Evolutionary conservation across 2,113 vertebrate species (phyloP).

Genomic region (Oncorhynchus kisutch): DNA sequence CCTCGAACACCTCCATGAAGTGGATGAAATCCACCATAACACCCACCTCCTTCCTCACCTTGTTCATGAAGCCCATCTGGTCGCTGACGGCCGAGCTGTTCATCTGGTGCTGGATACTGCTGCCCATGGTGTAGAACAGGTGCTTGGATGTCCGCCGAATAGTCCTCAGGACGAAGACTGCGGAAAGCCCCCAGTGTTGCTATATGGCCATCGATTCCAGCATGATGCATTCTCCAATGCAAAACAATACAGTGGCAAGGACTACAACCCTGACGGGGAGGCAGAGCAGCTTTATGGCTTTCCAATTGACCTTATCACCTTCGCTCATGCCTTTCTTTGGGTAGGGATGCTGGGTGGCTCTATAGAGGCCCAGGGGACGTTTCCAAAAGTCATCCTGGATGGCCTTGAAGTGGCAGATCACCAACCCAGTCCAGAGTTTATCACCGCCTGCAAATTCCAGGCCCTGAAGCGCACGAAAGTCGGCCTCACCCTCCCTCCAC

Average conservation of each 20-base stretch:
- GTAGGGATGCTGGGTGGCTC: slow-evolving; percentile 33
- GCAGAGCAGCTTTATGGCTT: slow-evolving; percentile 27
- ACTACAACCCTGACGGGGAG: slow-evolving; percentile 50
- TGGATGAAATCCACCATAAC: slow-evolving; percentile 66
- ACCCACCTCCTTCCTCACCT: slow-evolving; percentile 72
- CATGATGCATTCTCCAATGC: slow-evolving; percentile 25
- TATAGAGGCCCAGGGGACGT: slow-evolving; percentile 73
- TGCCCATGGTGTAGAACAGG: slow-evolving; percentile 73
- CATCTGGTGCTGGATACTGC: slow-evolving; percentile 73
- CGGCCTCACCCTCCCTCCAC: slow-evolving; percentile 58
- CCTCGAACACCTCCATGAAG: slow-evolving; percentile 79
- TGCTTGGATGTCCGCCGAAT: slow-evolving; percentile 66
- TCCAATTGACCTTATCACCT: slow-evolving; percentile 60
- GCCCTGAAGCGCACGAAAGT: slow-evolving; percentile 81
- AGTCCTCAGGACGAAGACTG: slow-evolving; percentile 54
- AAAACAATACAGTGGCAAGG: slow-evolving; percentile 11
- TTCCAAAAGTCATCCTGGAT: slow-evolving; percentile 72
- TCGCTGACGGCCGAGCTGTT: slow-evolving; percentile 67
- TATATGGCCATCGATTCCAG: slow-evolving; percentile 58
- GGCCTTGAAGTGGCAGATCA: slow-evolving; percentile 73
- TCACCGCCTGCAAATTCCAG: slow-evolving; percentile 80
- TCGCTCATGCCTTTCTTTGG: slow-evolving; percentile 24
- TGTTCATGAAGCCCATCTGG: slow-evolving; percentile 80
- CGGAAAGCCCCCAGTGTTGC: slow-evolving; percentile 57
- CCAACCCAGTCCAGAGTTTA: slow-evolving; percentile 78